Evolutionary conservation across 2,888 invertebrate genomes (phyloP).

Genomic region (Fissipunctia ypsillon): DNA sequence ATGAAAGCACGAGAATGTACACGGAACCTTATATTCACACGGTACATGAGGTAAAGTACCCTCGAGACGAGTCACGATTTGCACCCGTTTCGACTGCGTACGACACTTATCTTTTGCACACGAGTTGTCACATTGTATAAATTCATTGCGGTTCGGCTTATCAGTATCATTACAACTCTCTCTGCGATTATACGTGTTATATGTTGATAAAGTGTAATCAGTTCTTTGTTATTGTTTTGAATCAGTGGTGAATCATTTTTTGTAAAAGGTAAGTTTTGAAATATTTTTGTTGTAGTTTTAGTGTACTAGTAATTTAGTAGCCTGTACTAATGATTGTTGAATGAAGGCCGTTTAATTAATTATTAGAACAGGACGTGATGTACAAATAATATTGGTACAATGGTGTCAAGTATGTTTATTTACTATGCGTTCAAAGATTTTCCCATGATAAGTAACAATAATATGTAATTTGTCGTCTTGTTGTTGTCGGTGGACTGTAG

Average conservation of each 20-base stretch:
- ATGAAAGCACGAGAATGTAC: constrained; percentile 14
- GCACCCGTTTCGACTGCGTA: constrained; percentile 56
- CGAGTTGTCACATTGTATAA: constrained; percentile 41
- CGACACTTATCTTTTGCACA: constrained; percentile 58
- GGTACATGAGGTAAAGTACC: constrained; percentile 33
- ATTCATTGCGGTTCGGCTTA: constrained; percentile 21
- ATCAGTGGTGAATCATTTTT: background rate
- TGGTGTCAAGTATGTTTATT: background rate
- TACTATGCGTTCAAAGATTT: background rate
- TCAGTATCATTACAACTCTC: constrained; percentile 39
- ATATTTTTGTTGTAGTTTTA: background rate
- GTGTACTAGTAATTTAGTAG: background rate
- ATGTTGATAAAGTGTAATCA: constrained; percentile 29
- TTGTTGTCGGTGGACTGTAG: background rate
- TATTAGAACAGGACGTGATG: background rate
- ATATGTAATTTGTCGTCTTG: constrained; percentile 5
- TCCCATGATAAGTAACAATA: constrained; percentile 11
- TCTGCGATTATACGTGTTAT: constrained; percentile 16
- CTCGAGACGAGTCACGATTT: constrained; percentile 47
- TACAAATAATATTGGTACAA: background rate
- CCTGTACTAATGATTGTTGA: background rate
- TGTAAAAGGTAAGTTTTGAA: constrained; percentile 14
- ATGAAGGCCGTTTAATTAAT: background rate
- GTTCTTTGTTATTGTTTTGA: constrained; percentile 24
- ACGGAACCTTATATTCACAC: constrained; percentile 43